Percentiles rank a stretch among this genome's conserved stretches.
Conservation (phyloP, 2,113 vertebrate species). For the Gallinago jamesoni region DNA sequence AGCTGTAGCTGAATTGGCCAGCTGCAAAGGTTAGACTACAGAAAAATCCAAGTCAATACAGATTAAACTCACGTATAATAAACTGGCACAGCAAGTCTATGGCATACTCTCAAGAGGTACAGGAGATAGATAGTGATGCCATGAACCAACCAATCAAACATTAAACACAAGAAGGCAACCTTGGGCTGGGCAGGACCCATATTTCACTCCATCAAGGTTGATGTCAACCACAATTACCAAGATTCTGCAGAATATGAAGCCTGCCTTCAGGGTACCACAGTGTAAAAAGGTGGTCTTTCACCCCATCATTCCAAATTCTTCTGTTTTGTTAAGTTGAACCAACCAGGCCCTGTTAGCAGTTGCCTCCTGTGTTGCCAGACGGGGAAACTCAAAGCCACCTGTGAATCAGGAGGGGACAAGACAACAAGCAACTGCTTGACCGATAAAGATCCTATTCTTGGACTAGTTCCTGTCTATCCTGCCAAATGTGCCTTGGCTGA, state of each 20-base stretch:
- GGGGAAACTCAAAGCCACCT: constrained; percentile 42
- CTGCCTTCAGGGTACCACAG: background rate
- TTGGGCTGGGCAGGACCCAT: background rate
- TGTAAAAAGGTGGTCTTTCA: background rate
- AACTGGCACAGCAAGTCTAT: background rate
- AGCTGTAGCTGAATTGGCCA: background rate
- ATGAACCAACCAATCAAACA: background rate
- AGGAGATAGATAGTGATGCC: background rate
- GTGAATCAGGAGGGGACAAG: constrained; percentile 48
- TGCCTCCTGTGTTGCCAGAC: constrained; percentile 39
- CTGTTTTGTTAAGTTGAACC: background rate
- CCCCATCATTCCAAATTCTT: constrained; percentile 2
- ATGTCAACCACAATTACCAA: background rate
- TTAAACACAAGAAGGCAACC: background rate
- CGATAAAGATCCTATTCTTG: constrained; percentile 48
- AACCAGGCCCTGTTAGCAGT: background rate
- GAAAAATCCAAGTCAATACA: background rate
- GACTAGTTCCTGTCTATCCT: constrained; percentile 51
- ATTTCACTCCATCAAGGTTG: background rate
- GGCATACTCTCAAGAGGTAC: background rate
- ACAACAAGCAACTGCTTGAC: constrained; percentile 42
- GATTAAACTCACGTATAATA: background rate
- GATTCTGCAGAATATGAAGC: background rate
- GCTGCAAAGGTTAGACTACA: background rate
- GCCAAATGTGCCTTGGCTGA: constrained; percentile 57